Evolutionary conservation across 1,140 invertebrate species (phyloP), one percentile per base, ranked within the genome.

Genomic region (Calephelis virginiensis): DNA sequence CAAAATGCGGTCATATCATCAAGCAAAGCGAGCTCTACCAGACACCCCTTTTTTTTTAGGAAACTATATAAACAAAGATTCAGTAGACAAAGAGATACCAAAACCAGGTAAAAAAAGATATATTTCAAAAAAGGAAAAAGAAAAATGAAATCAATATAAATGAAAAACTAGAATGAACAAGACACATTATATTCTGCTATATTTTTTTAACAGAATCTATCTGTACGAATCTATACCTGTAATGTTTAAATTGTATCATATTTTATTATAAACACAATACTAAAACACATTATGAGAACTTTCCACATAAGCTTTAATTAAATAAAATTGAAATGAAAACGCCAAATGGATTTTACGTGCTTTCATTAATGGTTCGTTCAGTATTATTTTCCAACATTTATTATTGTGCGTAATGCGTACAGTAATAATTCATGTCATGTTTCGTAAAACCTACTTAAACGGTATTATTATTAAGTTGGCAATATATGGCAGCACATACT

Each of bases 261-360:
- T 56, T 12, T 56, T 37, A 56, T 17, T 28, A 37, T 56, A 37
- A 56, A 11, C 50, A 53, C 50, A 53, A 56, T 37, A 56, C 53
- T 56, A 56, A 56, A 56, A 56, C 37, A 37, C 28, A 56, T 56
- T 37, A 56, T 56, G 63, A 53, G 12, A 72, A 72, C 70, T 77
- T 80, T 78, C 74, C 79, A 76, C 81, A 87, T 83, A 86, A 83
- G 84, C 84, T 77, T 90, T 90, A 89, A 90, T 90, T 90, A 89
- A 89, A 91, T 89, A 89, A 89, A 87, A 91, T 89, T 89, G 86
- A 89, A 89, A 89, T 89, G 85, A 88, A 86, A 89, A 87, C 72
- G 81, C 80, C 78, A 87, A 89, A 90, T 89, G 86, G 86, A 90
- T 89, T 90, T 89, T 87, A 85, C 85, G 82, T 90, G 86, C 88